Percentiles rank a stretch among this genome's conserved stretches.
These are phyloP conservation scores for Oceanodroma tethys DNA, from an alignment of 2,113 vertebrate genomes.

Conservation along the genomic window DNA sequence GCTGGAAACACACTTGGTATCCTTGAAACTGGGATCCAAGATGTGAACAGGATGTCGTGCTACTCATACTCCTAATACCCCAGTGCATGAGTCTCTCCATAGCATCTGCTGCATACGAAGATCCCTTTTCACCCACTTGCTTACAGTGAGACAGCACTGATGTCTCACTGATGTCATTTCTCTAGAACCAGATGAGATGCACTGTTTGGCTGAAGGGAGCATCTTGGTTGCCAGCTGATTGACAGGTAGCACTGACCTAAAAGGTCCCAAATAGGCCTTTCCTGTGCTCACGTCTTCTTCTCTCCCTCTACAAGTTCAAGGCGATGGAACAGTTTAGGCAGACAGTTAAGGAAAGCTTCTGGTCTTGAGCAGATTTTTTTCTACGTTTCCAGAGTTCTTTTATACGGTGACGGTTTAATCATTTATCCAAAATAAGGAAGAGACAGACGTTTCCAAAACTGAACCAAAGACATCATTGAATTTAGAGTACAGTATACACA, in stretches of 20 bases:
- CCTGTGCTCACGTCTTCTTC: accelerated
- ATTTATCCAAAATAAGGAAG: background rate
- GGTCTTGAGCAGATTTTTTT: background rate
- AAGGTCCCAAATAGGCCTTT: background rate
- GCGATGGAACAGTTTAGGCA: background rate
- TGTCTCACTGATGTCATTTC: background rate
- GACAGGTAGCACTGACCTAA: background rate
- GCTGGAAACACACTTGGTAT: background rate
- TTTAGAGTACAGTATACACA: background rate
- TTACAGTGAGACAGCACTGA: background rate
- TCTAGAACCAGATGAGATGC: background rate
- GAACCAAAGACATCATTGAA: background rate
- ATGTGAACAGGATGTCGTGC: background rate
- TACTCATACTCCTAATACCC: background rate
- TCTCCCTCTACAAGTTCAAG: background rate
- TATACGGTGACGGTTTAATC: background rate
- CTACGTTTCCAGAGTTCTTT: background rate
- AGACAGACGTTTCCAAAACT: background rate
- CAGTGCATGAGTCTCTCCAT: background rate
- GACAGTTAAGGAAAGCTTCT: background rate
- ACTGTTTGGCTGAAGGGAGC: background rate
- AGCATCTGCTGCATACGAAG: background rate
- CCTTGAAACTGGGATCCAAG: background rate
- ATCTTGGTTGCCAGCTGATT: background rate
- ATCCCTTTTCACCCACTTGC: background rate